Conservation (phyloP, 2,797 vertebrate genomes). For the Gymnoscopelus microlampas region DNA sequence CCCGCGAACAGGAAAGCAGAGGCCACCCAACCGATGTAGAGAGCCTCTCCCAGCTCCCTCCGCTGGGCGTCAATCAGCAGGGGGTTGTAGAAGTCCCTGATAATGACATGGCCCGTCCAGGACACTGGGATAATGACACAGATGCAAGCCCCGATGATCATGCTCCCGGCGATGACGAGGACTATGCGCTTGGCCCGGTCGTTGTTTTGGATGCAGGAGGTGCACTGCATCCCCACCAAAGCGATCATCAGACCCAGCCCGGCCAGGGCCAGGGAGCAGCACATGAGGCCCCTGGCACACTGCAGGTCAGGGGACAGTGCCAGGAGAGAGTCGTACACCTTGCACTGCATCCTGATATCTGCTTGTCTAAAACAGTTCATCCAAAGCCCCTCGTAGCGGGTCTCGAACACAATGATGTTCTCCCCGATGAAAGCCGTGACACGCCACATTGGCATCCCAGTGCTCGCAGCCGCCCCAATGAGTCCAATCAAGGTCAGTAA, state of each 20-base stretch:
- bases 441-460: constrained; percentile 94
- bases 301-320: constrained; percentile 86
- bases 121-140: constrained; percentile 88
- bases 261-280: constrained; percentile 78
- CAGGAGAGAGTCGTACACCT: constrained; percentile 89
- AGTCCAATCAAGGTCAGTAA: constrained; percentile 84
- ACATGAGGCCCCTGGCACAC: constrained; percentile 90
- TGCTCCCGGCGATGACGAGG: constrained; percentile 82
- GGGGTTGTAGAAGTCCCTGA: constrained; percentile 90
- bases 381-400: constrained; percentile 93
- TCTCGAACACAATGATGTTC: constrained; percentile 94
- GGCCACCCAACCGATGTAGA: constrained; percentile 92
- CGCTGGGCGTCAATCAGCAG: constrained; percentile 83
- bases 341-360: constrained; percentile 89
- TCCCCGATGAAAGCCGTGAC: constrained; percentile 90
- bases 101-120: constrained; percentile 88
- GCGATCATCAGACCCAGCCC: constrained; percentile 82
- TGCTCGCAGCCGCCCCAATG: constrained; percentile 85
- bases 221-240: constrained; percentile 84
- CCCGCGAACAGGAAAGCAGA: constrained; percentile 80
- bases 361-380: constrained; percentile 91
- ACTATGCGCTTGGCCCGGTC: constrained; percentile 76
- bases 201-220: constrained; percentile 74
- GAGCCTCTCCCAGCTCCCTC: constrained; percentile 91
- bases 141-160: constrained; percentile 83